Evolutionary conservation across 1,140 invertebrate species (phyloP).

Genomic region (Drosophila funebris): DNA sequence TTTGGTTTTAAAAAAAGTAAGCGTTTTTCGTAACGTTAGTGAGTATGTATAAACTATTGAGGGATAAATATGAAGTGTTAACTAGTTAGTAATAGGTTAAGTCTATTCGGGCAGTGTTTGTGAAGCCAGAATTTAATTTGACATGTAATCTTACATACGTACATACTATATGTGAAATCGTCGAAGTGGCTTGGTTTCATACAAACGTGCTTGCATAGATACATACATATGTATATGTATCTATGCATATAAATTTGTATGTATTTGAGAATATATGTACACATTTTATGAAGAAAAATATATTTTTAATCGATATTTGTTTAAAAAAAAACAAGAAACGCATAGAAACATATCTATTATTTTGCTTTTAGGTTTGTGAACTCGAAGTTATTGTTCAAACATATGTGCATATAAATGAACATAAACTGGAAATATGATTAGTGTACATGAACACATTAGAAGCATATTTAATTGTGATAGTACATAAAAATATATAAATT

Average conservation of each 20-base stretch:
- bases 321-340: background rate
- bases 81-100: background rate
- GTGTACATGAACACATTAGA: background rate
- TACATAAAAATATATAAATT: background rate
- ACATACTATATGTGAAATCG: constrained; percentile 47
- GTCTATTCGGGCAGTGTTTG: background rate
- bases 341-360: background rate
- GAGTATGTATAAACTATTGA: background rate
- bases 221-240: constrained; percentile 3
- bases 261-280: background rate
- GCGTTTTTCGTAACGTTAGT: background rate
- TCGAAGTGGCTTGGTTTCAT: constrained; percentile 49
- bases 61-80: background rate
- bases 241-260: constrained; percentile 14
- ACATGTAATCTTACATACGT: constrained; percentile 1
- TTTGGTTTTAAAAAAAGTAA: background rate
- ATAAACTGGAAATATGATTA: background rate
- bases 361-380: background rate
- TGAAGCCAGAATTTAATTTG: background rate
- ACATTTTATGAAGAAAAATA: constrained; percentile 3
- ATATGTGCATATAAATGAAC: background rate
- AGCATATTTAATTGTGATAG: background rate
- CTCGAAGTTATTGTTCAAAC: constrained; percentile 3
- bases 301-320: constrained; percentile 10
- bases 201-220: constrained; percentile 17